Conservation (phyloP, 2,888 invertebrate species). For the Pollenia angustigena region DNA sequence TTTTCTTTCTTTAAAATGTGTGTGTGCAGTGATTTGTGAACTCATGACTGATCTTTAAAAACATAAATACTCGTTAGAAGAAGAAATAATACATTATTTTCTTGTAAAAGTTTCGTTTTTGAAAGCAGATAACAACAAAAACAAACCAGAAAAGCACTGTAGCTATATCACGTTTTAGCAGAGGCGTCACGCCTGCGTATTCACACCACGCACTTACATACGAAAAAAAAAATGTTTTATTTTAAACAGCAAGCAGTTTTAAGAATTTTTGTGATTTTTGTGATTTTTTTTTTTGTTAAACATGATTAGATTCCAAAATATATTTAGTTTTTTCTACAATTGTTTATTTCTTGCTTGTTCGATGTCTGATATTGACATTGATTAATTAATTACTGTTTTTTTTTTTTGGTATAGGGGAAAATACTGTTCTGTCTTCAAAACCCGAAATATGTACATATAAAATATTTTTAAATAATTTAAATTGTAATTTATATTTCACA, state of each 20-base stretch:
- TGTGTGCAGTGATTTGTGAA: constrained; percentile 73
- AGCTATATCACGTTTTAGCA: constrained; percentile 62
- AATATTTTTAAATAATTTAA: constrained; percentile 49
- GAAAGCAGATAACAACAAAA: background rate
- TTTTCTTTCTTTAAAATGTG: constrained; percentile 8
- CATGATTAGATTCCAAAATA: constrained; percentile 64
- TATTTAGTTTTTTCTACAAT: constrained; percentile 38
- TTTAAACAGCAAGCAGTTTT: constrained; percentile 32
- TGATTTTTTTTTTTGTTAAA: constrained; percentile 38
- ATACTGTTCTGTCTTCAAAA: constrained; percentile 16
- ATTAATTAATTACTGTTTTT: constrained; percentile 69
- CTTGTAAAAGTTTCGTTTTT: constrained; percentile 36
- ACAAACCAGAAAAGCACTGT: constrained; percentile 5
- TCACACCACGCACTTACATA: constrained; percentile 69
- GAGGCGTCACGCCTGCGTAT: constrained; percentile 72
- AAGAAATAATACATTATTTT: constrained; percentile 39
- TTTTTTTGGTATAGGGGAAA: constrained; percentile 13
- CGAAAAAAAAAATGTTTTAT: constrained; percentile 37
- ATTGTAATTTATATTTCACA: constrained; percentile 61
- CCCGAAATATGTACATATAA: constrained; percentile 11
- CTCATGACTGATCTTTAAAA: constrained; percentile 76
- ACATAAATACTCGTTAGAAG: constrained; percentile 39
- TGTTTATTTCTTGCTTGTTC: constrained; percentile 72
- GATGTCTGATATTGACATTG: constrained; percentile 73
- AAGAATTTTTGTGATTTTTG: constrained; percentile 41